Percentiles rank a stretch among this genome's conserved stretches.
phyloP scores from a whole-genome alignment of 2,113 vertebrate species.

The Syngnathus scovelli region DNA sequence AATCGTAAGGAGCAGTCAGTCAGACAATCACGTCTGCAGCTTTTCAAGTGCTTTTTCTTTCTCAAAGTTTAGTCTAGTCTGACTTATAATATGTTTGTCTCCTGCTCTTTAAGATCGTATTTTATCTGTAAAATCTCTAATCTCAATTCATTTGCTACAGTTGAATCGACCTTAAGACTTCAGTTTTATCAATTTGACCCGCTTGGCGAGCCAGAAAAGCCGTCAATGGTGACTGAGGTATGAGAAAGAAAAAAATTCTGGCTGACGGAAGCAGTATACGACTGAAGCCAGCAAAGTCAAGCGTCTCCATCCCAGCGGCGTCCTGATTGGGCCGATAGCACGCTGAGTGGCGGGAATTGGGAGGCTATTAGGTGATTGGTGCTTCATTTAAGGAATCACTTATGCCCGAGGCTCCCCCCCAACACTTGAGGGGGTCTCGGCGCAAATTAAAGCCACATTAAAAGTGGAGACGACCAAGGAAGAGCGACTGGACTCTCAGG shows the following conservation, averaged over 20 bases:
- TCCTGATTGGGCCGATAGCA: constrained; percentile 34
- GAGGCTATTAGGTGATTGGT: constrained; percentile 31
- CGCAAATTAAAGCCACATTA: constrained; percentile 36
- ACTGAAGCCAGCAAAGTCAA: background rate
- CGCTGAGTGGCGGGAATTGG: constrained; percentile 25
- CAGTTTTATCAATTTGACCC: background rate
- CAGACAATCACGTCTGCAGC: background rate
- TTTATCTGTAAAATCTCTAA: constrained; percentile 2
- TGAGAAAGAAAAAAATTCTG: background rate
- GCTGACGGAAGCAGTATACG: background rate
- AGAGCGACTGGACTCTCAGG: constrained; percentile 15
- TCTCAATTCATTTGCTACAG: background rate
- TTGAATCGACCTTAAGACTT: background rate
- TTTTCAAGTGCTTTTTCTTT: constrained; percentile 1
- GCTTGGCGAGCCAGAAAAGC: background rate
- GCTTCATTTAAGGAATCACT: constrained; percentile 25
- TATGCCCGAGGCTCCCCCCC: constrained; percentile 17
- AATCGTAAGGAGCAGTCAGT: constrained; percentile 18
- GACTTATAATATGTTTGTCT: background rate
- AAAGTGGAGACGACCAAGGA: constrained; percentile 14
- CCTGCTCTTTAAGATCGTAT: background rate
- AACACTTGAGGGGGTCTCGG: constrained; percentile 29
- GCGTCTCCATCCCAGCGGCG: constrained; percentile 21
- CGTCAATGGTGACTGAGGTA: background rate
- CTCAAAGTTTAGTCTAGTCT: background rate